These are phyloP conservation scores for Drosophila maculinotata DNA, from an alignment of 2,888 invertebrate genomes.

Conservation along the genomic window DNA sequence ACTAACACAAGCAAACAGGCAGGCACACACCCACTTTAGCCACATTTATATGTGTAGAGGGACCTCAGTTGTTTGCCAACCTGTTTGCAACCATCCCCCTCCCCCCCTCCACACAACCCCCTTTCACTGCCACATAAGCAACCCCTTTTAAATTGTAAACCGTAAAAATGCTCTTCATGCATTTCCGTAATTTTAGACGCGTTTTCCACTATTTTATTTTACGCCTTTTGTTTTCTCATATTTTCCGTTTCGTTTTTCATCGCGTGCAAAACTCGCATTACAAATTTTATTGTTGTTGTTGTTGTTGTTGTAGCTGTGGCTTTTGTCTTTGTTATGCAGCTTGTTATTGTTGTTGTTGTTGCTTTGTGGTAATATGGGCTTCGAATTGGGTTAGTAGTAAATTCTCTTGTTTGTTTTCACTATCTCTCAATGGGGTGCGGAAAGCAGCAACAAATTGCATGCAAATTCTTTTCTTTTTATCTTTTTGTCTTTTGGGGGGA, in stretches of 20 bases:
- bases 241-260: constrained; percentile 37
- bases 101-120: too few relatives aligned
- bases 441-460: constrained; percentile 20
- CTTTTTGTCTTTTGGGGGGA: not conserved
- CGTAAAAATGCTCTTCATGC: constrained; percentile 46
- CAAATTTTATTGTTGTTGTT: constrained; percentile 26
- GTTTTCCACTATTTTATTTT: constrained; percentile 60
- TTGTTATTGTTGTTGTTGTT: constrained; percentile 27
- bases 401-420: constrained; percentile 58
- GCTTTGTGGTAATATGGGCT: constrained; percentile 34
- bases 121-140: not conserved
- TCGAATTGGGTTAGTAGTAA: constrained; percentile 73
- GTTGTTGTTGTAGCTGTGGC: constrained; percentile 6
- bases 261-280: constrained; percentile 54
- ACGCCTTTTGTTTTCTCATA: constrained; percentile 63
- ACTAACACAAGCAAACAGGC: constrained; percentile 7
- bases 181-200: constrained; percentile 69
- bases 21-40: constrained; percentile 16
- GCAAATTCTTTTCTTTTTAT: constrained; percentile 17
- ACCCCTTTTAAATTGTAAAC: constrained; percentile 19
- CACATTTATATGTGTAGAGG: constrained; percentile 26
- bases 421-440: constrained; percentile 22
- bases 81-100: constrained; percentile 14
- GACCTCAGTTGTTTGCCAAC: constrained; percentile 14
- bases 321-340: constrained; percentile 17